Conservation (phyloP, 2,888 invertebrate genomes). For the Cryptus armator region DNA sequence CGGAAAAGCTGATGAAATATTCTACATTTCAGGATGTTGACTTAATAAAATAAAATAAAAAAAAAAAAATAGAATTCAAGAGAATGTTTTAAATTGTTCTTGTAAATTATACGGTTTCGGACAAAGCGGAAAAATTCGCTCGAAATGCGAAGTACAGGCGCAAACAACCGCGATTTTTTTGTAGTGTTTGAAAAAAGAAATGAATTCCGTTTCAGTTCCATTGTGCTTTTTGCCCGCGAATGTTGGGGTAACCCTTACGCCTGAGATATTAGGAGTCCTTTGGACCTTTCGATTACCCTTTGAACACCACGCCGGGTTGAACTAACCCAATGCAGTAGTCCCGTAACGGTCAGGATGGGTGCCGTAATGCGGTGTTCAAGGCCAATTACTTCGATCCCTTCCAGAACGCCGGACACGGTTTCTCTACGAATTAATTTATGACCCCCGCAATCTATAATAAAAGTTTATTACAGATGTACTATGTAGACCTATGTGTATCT, state of each 20-base stretch:
- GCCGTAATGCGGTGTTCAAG: too few relatives aligned
- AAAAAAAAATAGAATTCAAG: not conserved
- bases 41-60: not conserved
- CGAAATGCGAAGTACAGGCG: not conserved
- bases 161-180: not conserved
- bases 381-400: not conserved
- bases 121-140: not conserved
- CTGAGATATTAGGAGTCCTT: not conserved
- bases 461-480: constrained; percentile 24
- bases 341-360: too few relatives aligned
- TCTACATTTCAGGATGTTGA: not conserved
- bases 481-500: constrained; percentile 4
- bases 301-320: not conserved
- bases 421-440: constrained; percentile 7
- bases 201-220: not conserved
- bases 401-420: not conserved
- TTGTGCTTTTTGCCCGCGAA: not conserved
- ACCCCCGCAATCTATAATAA: constrained; percentile 4
- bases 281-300: not conserved
- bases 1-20: not conserved
- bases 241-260: not conserved
- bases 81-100: not conserved
- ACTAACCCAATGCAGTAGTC: too few relatives aligned
- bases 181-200: not conserved
- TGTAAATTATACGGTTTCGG: not conserved